Conservation (phyloP, 2,113 vertebrate species). For the Brachyistius frenatus region DNA sequence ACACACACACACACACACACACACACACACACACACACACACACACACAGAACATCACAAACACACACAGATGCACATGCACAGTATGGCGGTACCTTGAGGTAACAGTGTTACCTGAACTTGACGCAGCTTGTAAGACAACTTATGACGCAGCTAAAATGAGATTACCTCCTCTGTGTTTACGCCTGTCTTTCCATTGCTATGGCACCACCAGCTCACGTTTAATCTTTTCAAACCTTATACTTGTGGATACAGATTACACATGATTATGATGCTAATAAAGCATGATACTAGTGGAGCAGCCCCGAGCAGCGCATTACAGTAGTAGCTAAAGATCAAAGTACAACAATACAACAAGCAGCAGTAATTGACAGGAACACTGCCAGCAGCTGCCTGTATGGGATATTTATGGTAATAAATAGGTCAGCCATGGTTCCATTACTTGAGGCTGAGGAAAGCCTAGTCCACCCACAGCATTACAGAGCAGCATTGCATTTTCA, state of each 20-base stretch:
- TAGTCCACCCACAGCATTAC: conserved; percentile 59
- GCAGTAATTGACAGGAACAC: conserved; percentile 70
- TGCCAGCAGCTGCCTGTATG: conserved; percentile 66
- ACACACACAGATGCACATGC: conserved; percentile 38
- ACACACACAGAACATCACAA: conserved; percentile 39
- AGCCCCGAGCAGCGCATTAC: conserved; percentile 66
- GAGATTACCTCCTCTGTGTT: background rate
- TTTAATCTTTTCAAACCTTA: conserved; percentile 57
- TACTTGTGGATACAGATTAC: conserved; percentile 62
- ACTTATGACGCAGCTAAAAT: conserved; percentile 21
- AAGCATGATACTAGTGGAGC: conserved; percentile 49
- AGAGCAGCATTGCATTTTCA: conserved; percentile 45
- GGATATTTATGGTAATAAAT: conserved; percentile 77
- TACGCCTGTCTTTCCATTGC: background rate
- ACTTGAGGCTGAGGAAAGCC: conserved; percentile 52
- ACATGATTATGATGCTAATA: conserved; percentile 71
- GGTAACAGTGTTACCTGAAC: conserved; percentile 19
- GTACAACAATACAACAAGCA: conserved; percentile 71
- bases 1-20: conserved; percentile 42
- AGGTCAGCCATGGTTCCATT: conserved; percentile 65
- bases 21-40: background rate
- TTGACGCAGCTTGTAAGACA: conserved; percentile 32
- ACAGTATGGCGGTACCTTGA: conserved; percentile 25
- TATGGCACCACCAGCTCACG: conserved; percentile 17
- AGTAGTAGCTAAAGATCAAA: conserved; percentile 76